Base-by-base conservation (phyloP, 2,888 invertebrate species). In the Amaurobius ferox region DNA sequence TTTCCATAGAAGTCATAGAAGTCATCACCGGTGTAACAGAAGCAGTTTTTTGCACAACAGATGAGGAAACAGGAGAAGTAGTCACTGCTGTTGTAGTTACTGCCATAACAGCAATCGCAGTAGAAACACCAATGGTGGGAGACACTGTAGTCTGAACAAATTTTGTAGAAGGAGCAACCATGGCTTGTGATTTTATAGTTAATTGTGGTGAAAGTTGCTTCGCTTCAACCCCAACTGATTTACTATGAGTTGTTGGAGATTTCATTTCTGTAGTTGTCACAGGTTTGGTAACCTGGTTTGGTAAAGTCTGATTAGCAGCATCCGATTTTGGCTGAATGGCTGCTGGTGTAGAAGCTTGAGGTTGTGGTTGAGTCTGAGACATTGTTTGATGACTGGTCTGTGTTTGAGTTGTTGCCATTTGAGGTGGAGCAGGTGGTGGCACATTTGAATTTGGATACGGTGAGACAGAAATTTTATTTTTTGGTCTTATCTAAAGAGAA, bases 281-380 rank as follows among this genome's bases (percentile, higher is more conserved):
- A 16, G 55, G 26, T 28, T 76, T 74, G n/a, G n/a, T n/a, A 7
- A 26, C 62, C 62, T 61, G 81, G 28, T 70, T 66, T 19, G 87
- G 70, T 28, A 88, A 83, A 7, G 88, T 89, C 55, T 89, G 89
- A 72, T 89, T 89, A 0, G 88, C 86, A n/a, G 89, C 89, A 73
- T 89, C 89, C 0, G 89, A 88, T 87, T 89, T 89, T 55, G 87
- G 88, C 19, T 89, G 87, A 35, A 73, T n/a, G 26, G 64, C 23
- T 7, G 68, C 44, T 13, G 32, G 35, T n/a, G 66, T 23, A 9
- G 26, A 44, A 28, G 73, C 13, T 44, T 71, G 44, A 2, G 48
- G 32, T 26, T 66, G 5, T 0, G 48, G 30, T 19, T 29, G 64
- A 35, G 35, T 9, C 35, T 35, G 35, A 9, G 35, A 5, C n/a